phyloP scores from a whole-genome alignment of 2,797 vertebrate species.

The Huso huso region DNA sequence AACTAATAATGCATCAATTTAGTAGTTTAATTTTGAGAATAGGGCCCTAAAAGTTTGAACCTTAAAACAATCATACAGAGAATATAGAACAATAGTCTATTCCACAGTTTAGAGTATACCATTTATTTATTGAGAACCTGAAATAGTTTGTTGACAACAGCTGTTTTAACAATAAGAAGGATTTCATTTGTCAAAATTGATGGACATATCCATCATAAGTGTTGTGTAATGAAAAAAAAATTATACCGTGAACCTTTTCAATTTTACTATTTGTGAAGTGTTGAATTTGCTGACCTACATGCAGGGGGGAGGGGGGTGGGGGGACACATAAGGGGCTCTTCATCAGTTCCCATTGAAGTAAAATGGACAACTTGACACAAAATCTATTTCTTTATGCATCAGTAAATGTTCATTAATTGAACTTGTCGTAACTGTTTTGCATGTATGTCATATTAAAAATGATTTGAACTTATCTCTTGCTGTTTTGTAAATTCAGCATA shows the following conservation, averaged over 20 bases:
- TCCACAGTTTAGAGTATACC: too few species aligned
- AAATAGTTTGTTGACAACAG: too few species aligned
- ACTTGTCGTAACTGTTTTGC: conserved; percentile 29
- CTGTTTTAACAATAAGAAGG: too few species aligned
- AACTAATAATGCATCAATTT: too few species aligned
- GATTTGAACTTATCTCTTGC: conserved; percentile 13
- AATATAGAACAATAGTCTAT: too few species aligned
- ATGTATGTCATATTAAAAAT: conserved; percentile 15
- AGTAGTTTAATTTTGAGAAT: too few species aligned
- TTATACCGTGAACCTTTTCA: conserved; percentile 1
- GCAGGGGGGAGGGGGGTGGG: too few species aligned
- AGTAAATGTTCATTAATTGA: conserved; percentile 33
- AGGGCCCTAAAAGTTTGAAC: too few species aligned
- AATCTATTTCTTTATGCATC: conserved; percentile 26
- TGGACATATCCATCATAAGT: not conserved
- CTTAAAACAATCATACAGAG: too few species aligned
- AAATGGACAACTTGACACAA: conserved; percentile 29
- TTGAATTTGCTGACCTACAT: conserved; percentile 17
- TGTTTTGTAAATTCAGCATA: conserved; percentile 20
- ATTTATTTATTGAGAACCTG: too few species aligned
- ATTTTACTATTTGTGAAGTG: conserved; percentile 5
- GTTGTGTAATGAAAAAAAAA: conserved; percentile 7
- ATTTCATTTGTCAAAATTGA: too few species aligned
- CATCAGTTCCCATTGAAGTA: conserved; percentile 13
- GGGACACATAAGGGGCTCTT: conserved; percentile 3